Percentiles rank a stretch among this genome's conserved stretches.
Evolutionary conservation across 2,888 invertebrate genomes (phyloP).

Genomic region (Melikaiella ostensackeni): DNA sequence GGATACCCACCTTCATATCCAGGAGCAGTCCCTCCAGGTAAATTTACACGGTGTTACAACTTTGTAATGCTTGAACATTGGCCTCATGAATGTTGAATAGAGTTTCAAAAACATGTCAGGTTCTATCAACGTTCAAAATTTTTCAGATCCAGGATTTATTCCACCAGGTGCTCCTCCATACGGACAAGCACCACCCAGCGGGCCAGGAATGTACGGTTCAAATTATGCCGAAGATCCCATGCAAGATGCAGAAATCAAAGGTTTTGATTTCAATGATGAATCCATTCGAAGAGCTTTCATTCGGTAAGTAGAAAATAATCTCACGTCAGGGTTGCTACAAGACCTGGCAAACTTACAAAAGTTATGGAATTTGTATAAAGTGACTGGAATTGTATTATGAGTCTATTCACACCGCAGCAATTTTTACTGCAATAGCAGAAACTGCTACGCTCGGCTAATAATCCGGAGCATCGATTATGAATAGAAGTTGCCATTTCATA

Average conservation of each 20-base stretch:
- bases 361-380: too few relatives aligned
- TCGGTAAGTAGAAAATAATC: constrained; percentile 79
- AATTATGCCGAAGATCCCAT: constrained; percentile 78
- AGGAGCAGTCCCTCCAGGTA: constrained; percentile 45
- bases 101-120: not conserved
- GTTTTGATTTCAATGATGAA: constrained; percentile 86
- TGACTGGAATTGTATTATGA: too few relatives aligned
- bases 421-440: too few relatives aligned
- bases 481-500: too few relatives aligned
- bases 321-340: not conserved
- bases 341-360: too few relatives aligned
- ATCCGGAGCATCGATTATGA: too few relatives aligned
- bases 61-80: too few relatives aligned
- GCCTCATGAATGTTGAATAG: too few relatives aligned
- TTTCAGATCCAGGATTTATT: constrained; percentile 65
- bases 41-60: not conserved
- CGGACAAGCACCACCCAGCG: constrained; percentile 59
- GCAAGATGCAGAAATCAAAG: constrained; percentile 82
- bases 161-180: constrained; percentile 64
- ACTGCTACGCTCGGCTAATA: too few relatives aligned
- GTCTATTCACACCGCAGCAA: too few relatives aligned
- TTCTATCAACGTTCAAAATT: constrained; percentile 17
- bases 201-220: constrained; percentile 70
- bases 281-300: constrained; percentile 86
- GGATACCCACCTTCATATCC: constrained; percentile 57